Base-by-base conservation (phyloP, 2,888 invertebrate species). In the Monochamus alternatus region DNA sequence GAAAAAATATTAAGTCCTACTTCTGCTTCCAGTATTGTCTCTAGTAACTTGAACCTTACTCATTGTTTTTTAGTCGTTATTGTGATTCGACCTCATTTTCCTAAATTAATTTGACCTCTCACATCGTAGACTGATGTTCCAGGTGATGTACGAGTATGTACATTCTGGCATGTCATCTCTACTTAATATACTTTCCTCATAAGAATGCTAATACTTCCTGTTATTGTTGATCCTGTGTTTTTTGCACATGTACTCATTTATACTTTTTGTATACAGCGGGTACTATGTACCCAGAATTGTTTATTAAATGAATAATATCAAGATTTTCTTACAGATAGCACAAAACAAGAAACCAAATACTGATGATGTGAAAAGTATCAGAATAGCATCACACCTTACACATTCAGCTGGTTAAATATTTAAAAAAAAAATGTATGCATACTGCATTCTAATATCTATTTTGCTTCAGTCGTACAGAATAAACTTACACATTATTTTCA, bases 181-280 rank as follows among this genome's bases (percentile, higher is more conserved):
- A 22, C 44, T 51, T 44, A 63, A 43, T 63, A 63, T 63, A 47
- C 64, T 64, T 64, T 64, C 64, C 30, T 30, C 31, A 7, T 14
- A 47, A 14, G 64, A 64, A 64, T 64, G 47, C 44, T 64, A 63
- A 47, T 30, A 64, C 47, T 64, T 64, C 64, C 64, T 64, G 64
- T 64, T 64, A 64, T 64, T 64, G 64, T 64, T 60, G 30, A 47
- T 47, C 44, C 43, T 47, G 10, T 31, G 10, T 47, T 7, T 10
- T 64, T 64, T 64, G 47, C 31, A 47, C 30, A 22, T 64, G 14
- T 64, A 64, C 64, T 47, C 64, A 64, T 30, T 64, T 44, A 30
- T 9, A 64, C 47, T 7, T 30, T 64, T 47, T 64, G 47, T 64
- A 10, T 38, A 64, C 3, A 10, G 47, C 30, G 22, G 12, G 47